A percentile compares a stretch with the other conserved stretches of the same genome.
These are phyloP conservation scores for Chymomyza amoena DNA, from an alignment of 2,888 invertebrate genomes.

Conservation along the genomic window DNA sequence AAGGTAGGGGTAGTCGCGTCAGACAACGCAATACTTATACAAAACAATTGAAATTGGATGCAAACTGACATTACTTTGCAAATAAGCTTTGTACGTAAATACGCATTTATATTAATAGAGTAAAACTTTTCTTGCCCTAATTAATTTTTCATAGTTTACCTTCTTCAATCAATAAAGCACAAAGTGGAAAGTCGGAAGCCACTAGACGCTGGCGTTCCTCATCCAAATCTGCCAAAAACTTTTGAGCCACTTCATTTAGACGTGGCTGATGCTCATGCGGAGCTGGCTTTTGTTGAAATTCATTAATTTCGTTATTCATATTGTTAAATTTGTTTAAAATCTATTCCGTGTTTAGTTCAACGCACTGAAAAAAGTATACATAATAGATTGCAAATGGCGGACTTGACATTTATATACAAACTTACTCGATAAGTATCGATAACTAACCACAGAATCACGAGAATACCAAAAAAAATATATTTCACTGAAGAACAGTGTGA, in stretches of 20 bases:
- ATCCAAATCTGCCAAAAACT: slow-evolving; percentile 72
- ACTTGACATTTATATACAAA: background rate
- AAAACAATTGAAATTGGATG: too few relatives aligned
- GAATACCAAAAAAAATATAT: background rate
- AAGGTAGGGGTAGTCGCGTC: too few relatives aligned
- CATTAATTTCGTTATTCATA: slow-evolving; percentile 50
- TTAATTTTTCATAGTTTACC: slow-evolving; percentile 43
- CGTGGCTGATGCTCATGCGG: slow-evolving; percentile 66
- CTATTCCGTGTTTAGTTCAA: background rate
- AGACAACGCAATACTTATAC: too few relatives aligned
- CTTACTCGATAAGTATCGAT: background rate
- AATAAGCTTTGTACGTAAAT: background rate
- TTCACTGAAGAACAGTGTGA: background rate
- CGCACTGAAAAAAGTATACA: slow-evolving; percentile 32
- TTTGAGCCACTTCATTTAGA: slow-evolving; percentile 74
- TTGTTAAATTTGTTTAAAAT: background rate
- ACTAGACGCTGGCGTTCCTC: slow-evolving; percentile 67
- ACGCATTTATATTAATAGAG: background rate
- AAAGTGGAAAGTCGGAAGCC: slow-evolving; percentile 69
- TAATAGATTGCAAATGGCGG: slow-evolving; percentile 12
- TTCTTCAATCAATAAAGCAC: slow-evolving; percentile 73
- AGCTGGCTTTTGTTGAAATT: slow-evolving; percentile 49
- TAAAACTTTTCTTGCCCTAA: background rate
- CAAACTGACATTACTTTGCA: too few relatives aligned
- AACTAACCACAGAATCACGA: background rate